Conservation (phyloP, 2,113 vertebrate species). For the Phylloscopus trochiloides region DNA sequence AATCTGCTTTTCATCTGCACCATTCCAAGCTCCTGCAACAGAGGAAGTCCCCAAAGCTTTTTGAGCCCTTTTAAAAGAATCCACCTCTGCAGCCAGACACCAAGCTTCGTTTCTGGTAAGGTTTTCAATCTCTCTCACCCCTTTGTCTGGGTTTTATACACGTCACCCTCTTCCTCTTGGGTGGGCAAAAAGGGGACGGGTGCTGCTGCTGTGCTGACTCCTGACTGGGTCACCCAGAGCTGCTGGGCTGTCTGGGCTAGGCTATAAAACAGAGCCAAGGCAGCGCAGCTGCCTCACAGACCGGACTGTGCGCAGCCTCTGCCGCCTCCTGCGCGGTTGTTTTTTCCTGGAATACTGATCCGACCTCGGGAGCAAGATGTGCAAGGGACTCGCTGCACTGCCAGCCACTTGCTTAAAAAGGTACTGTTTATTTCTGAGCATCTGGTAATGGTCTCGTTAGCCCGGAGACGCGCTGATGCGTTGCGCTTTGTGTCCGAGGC, state of each 20-base stretch:
- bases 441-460: background rate
- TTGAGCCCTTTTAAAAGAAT: background rate
- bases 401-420: conserved; percentile 93
- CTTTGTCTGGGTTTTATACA: background rate
- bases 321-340: background rate
- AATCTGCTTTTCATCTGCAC: background rate
- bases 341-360: conserved; percentile 48
- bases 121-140: background rate
- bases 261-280: conserved; percentile 65
- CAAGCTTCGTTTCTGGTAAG: background rate
- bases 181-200: conserved; percentile 30
- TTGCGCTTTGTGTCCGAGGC: background rate
- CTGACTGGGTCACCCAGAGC: conserved; percentile 62
- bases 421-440: conserved; percentile 73
- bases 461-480: background rate
- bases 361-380: conserved; percentile 76
- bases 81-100: conserved; percentile 6
- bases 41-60: background rate
- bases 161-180: conserved; percentile 18
- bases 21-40: background rate
- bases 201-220: background rate
- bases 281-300: conserved; percentile 1
- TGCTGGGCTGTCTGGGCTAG: conserved; percentile 32
- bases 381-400: conserved; percentile 89
- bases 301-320: background rate